Conservation (phyloP, 2,888 invertebrate species). For the Epirrhoe alternata region DNA sequence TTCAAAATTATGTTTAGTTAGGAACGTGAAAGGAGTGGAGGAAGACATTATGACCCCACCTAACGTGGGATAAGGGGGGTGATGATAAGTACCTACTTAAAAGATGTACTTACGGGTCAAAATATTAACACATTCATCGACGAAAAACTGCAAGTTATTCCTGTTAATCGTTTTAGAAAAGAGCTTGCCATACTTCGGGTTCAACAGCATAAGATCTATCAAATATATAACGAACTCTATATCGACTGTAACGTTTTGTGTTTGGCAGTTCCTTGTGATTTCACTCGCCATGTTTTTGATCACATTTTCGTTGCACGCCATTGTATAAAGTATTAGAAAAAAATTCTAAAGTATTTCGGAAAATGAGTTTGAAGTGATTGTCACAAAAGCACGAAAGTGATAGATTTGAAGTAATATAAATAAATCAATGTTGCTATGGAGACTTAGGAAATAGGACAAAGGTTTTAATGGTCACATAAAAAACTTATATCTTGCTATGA, state of each 20-base stretch:
- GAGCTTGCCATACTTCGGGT: conserved; percentile 84
- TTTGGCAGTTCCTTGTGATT: conserved; percentile 81
- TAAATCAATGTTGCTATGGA: conserved; percentile 33
- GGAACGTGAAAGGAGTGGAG: too few species aligned
- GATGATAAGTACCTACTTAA: neutral
- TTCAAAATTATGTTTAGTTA: too few species aligned
- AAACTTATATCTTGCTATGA: too few species aligned
- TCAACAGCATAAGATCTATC: conserved; percentile 80
- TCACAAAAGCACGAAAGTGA: neutral
- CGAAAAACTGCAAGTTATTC: conserved; percentile 80
- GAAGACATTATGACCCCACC: too few species aligned
- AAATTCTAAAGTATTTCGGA: neutral
- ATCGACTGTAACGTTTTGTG: conserved; percentile 69
- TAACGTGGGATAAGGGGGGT: neutral
- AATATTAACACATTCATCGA: conserved; percentile 78
- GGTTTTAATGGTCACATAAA: neutral
- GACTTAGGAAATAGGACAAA: conserved; percentile 54
- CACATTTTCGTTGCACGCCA: conserved; percentile 78
- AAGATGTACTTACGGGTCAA: conserved; percentile 68
- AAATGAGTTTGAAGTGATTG: neutral
- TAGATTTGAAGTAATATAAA: neutral
- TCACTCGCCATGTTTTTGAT: conserved; percentile 86
- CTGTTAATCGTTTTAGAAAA: conserved; percentile 76
- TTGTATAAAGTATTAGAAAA: conserved; percentile 33
- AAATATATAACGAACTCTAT: conserved; percentile 82